A percentile compares a stretch with the other conserved stretches of the same genome.
Evolutionary conservation across 2,113 vertebrate species (phyloP).

Genomic region (Ammodramus savannarum): DNA sequence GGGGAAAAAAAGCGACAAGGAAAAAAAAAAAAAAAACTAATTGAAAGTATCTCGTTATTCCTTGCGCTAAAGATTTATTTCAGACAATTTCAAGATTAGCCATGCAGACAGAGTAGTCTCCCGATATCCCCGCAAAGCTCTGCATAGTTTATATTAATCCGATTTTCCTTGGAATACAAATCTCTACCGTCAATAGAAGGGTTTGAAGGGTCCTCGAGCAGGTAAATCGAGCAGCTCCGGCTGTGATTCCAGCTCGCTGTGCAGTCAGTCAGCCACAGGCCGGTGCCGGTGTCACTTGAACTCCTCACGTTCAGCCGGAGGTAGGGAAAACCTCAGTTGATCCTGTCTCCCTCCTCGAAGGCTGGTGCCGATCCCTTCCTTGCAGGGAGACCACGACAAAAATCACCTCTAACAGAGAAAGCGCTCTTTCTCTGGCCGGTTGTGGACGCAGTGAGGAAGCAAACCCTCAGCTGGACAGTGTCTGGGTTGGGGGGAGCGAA

Average conservation of each 20-base stretch:
- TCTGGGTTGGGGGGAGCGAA: neutral
- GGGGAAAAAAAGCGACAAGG: neutral
- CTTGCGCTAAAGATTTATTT: constrained; percentile 38
- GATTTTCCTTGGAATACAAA: constrained; percentile 50
- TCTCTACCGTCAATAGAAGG: constrained; percentile 27
- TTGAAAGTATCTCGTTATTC: constrained; percentile 34
- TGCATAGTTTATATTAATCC: constrained; percentile 54
- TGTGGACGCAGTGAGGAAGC: neutral
- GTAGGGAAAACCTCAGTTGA: constrained; percentile 31
- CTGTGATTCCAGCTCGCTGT: constrained; percentile 20
- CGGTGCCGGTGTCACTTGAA: constrained; percentile 32
- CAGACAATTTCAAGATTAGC: constrained; percentile 57
- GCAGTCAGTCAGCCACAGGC: constrained; percentile 40
- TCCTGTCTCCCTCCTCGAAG: constrained; percentile 8
- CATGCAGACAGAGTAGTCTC: constrained; percentile 58
- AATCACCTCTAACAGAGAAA: neutral
- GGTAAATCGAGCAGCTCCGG: constrained; percentile 41
- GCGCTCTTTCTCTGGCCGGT: neutral
- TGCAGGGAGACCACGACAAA: neutral
- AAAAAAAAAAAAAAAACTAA: neutral
- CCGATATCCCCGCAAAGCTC: constrained; percentile 34
- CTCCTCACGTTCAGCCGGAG: constrained; percentile 47
- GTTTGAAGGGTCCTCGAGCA: constrained; percentile 37
- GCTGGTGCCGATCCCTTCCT: neutral
- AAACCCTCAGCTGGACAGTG: neutral